Conservation (phyloP, 2,113 vertebrate genomes). For the Anarhynchus alexandrinus region DNA sequence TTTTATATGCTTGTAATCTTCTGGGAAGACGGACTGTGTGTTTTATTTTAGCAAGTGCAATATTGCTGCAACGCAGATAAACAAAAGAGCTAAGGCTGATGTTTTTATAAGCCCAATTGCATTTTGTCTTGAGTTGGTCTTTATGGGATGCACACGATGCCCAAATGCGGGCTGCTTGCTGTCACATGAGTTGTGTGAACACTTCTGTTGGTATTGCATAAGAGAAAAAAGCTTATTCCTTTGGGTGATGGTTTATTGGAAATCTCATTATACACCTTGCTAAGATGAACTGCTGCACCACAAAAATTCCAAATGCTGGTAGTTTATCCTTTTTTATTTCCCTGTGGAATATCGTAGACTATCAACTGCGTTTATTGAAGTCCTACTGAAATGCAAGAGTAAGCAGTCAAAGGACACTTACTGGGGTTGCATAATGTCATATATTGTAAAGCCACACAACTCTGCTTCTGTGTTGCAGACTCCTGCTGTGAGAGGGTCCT, state of each 20-base stretch:
- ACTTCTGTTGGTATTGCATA: rapidly evolving
- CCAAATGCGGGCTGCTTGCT: not conserved
- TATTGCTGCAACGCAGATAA: not conserved
- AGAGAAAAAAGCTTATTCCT: not conserved
- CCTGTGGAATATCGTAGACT: not conserved
- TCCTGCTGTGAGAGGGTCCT: constrained; percentile 26
- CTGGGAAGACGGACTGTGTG: not conserved
- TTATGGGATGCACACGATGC: not conserved
- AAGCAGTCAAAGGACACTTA: not conserved
- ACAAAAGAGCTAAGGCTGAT: not conserved
- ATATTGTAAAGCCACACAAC: not conserved
- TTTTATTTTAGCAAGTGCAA: not conserved
- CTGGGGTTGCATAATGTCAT: not conserved
- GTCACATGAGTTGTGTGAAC: not conserved
- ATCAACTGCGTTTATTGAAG: not conserved
- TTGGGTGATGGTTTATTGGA: constrained; percentile 22
- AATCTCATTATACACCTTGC: constrained; percentile 33
- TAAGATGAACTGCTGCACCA: not conserved
- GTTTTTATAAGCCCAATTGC: not conserved
- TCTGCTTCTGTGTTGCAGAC: not conserved
- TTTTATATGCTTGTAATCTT: not conserved
- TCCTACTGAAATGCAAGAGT: not conserved
- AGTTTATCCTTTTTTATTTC: constrained; percentile 53
- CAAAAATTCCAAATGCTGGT: not conserved
- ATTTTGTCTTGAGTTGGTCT: not conserved